Evolutionary conservation across 2,888 invertebrate genomes (phyloP), one percentile per base, ranked within the genome.

Genomic region (Drosophila affinis): DNA sequence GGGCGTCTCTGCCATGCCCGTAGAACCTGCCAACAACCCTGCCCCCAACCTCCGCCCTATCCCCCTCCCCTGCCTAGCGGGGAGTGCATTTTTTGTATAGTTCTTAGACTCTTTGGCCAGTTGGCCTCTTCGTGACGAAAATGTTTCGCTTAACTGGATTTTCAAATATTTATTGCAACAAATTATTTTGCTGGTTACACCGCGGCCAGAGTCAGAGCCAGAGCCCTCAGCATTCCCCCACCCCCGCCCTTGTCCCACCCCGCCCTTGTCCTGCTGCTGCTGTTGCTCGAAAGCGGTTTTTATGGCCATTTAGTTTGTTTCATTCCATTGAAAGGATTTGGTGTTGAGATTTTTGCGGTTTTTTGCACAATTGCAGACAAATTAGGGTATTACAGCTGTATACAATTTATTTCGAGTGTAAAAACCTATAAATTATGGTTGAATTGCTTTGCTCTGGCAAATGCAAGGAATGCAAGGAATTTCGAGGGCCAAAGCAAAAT

Each of bases 151-250:
- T 87, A 89, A 87, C 88, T 89, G 89, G 89, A 87, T 87, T 87
- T 89, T 86, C 79, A 87, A 87, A 87, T 89, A 89, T 87, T 87
- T 89, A 87, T 89, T 89, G 86, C 81, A 80, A 80, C 83, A 89
- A 89, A 87, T 87, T 87, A 86, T 86, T 85, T 84, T 76, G 76
- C 72, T 75, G 73, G 81, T 78, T 76, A 83, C 78, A 79, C 70
- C 77, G 69, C 56, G 75, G 73, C 39, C 39, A 39, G 39, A 39
- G 12, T 12, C 32, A 10, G 24, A 54, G 21, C 39, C 39, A 39
- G 4, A 14, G 34, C 34, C 39, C 67, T 72, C 67, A 74, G 46
- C 71, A 39, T 62, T 57, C 65, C 51, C 51, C 29, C 9, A 7
- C 51, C 51, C 29, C 9, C 7, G 24, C 18, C 46, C 48, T 39